These are phyloP conservation scores for Lasiurus cinereus DNA, from an alignment of 2,113 vertebrate species.

Conservation along the genomic window DNA sequence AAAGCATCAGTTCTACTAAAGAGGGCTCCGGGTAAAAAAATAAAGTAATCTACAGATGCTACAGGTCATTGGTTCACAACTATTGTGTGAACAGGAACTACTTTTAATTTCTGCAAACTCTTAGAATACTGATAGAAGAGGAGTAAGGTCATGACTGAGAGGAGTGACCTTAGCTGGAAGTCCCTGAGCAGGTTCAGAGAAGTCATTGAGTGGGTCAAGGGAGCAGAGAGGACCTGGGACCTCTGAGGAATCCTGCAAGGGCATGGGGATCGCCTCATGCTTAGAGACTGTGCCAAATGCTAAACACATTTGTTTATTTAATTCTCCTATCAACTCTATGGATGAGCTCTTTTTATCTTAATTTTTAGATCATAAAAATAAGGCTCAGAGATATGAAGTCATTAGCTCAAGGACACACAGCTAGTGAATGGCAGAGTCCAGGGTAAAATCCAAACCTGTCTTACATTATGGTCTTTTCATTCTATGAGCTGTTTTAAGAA, in stretches of 20 bases:
- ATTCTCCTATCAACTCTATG: background rate
- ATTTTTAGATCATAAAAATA: slow-evolving; percentile 31
- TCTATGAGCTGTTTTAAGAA: background rate
- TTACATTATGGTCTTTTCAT: background rate
- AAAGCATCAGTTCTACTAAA: slow-evolving; percentile 6
- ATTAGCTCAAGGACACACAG: background rate
- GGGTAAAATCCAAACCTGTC: background rate
- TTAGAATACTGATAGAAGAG: background rate
- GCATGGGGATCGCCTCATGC: background rate
- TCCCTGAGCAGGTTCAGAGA: background rate
- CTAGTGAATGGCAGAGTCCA: background rate
- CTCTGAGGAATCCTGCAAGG: background rate
- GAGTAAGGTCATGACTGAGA: background rate
- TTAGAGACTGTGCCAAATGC: background rate
- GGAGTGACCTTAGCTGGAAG: background rate
- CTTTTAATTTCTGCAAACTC: slow-evolving; percentile 25
- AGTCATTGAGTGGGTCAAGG: background rate
- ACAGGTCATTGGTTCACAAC: background rate
- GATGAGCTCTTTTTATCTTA: background rate
- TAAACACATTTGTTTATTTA: background rate
- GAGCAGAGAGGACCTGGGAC: background rate
- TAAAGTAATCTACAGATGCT: background rate
- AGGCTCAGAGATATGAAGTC: background rate
- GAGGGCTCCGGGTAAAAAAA: background rate
- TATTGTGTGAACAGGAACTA: background rate